These are phyloP conservation scores for Elymnias hypermnestra DNA, from an alignment of 1,140 invertebrate species.

Conservation along the genomic window DNA sequence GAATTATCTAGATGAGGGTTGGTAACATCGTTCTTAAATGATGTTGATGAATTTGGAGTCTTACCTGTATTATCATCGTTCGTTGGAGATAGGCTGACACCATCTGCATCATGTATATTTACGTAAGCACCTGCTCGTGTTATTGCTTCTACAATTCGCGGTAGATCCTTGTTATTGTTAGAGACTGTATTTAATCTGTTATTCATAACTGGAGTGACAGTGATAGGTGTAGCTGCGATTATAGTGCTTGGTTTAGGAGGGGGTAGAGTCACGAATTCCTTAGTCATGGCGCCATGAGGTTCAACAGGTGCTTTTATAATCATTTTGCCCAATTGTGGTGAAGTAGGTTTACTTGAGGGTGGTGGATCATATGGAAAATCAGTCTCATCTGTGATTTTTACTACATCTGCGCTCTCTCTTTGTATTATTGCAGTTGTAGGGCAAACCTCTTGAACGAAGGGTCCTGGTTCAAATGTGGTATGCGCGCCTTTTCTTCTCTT, in stretches of 20 bases:
- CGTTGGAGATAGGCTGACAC: conserved; percentile 78
- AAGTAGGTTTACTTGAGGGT: conserved; percentile 61
- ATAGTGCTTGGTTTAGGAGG: conserved; percentile 78
- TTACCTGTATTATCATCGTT: conserved; percentile 79
- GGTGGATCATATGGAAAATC: conserved; percentile 57
- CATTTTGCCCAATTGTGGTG: conserved; percentile 79
- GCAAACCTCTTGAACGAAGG: conserved; percentile 81
- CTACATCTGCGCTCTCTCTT: conserved; percentile 63
- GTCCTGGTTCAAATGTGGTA: conserved; percentile 90
- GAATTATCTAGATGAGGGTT: conserved; percentile 28
- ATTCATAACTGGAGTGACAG: conserved; percentile 40
- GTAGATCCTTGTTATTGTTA: conserved; percentile 47
- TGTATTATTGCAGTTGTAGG: conserved; percentile 64
- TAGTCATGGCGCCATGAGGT: conserved; percentile 75
- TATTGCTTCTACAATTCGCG: conserved; percentile 61
- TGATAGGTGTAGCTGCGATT: conserved; percentile 73
- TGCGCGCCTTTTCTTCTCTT: conserved; percentile 87
- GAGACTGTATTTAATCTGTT: conserved; percentile 14
- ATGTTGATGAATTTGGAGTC: conserved; percentile 47
- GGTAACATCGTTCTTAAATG: conserved; percentile 29
- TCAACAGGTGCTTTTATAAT: conserved; percentile 78
- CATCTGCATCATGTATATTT: conserved; percentile 81
- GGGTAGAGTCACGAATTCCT: conserved; percentile 79
- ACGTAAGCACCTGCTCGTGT: conserved; percentile 81
- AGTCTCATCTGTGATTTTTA: conserved; percentile 62